Base-by-base conservation (phyloP, 2,113 vertebrate genomes). In the Coptodon bakossiorum region DNA sequence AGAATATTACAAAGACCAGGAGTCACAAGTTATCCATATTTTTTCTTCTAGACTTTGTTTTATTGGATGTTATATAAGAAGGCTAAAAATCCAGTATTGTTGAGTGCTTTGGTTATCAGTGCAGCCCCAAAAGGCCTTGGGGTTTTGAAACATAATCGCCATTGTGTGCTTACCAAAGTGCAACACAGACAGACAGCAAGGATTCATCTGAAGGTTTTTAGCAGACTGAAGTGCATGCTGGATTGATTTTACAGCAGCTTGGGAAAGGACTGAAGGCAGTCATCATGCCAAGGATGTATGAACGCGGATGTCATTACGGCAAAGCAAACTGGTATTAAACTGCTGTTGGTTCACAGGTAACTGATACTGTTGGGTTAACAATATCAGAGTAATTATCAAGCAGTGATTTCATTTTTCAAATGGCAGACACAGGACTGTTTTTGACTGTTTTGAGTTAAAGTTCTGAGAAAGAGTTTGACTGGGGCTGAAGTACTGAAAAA, bases 221-320 rank as follows among this genome's bases (percentile, higher is more conserved):
- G 85, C 80, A 76, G 88, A 87, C 86, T 84, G 81, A 59, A 82
- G 82, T 17, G 36, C 71, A 19, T 71, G 87, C 53, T 73, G 86
- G 80, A 89, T 93, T 91, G 90, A 93, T 94, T 92, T 90, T 50
- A 91, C 86, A 86, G 90, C 78, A 84, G 86, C 90, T 83, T 19
- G 43, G 82, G 73, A 79, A 81, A 82, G 52, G 66, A 59, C 84
- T 40, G 63, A 86, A 80, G 85, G 85, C 82, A 54, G 16, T 34
- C 43, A 83, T 82, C 81, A 24, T 38, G 63, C 86, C 12, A 71
- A 56, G 68, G 50, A 52, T 83, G 36, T 84, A 50, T 80, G 38
- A 50, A 19, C 4, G 24, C 54, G 48, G 50, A 29, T 2, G 80
- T 86, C 19, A 57, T 80, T 84, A 38, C 31, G 4, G 80, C 50